Base-by-base conservation (phyloP, 37 sponge, comb jelly and placozoan genomes). In the Aphrocallistes beatrix region DNA sequence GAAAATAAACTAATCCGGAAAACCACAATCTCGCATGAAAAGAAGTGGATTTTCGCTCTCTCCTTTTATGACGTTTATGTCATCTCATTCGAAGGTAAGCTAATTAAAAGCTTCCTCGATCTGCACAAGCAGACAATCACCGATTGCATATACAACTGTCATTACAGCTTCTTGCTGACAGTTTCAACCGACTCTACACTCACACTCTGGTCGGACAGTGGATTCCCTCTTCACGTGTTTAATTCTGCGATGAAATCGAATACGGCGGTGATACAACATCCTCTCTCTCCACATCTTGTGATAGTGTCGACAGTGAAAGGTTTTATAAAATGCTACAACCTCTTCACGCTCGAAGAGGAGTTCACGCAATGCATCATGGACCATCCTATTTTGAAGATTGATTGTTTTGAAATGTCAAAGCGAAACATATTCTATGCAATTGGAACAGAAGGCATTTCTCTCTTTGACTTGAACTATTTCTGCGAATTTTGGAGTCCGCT, bases 31-130 rank as follows among this genome's bases (percentile, higher is more conserved):
- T 60, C 28, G 1, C n/a, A 60, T 13, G 75, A 60, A 60, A 3
- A 30, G 3, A 60, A 60, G 34, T 60, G 75, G 75, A 60, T 60
- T 25, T 60, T 60, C n/a, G 75, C 75, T 60, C 17, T 60, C 34
- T 60, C 75, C 1, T 60, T 60, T 30, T 60, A 60, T 60, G 75
- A 60, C 75, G 75, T 60, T 1, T 60, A 25, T 60, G 75, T 60
- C 21, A 19, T 60, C 8, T 32, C 75, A 19, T 60, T 19, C n/a
- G 75, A 60, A 6, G 75, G 75, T 30, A 60, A 1, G 21, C n/a
- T 60, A 30, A 3, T 21, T 30, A 60, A 60, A 13, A 25, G 8
- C n/a, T 60, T 60, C n/a, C 34, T 60, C 75, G 3, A 60, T 13
- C 21, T 60, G 3, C 75, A 60, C 34, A 60, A 60, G 75, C 75